phyloP scores from a whole-genome alignment of 2,888 invertebrate species.

The Hydrotaea diabolus region DNA sequence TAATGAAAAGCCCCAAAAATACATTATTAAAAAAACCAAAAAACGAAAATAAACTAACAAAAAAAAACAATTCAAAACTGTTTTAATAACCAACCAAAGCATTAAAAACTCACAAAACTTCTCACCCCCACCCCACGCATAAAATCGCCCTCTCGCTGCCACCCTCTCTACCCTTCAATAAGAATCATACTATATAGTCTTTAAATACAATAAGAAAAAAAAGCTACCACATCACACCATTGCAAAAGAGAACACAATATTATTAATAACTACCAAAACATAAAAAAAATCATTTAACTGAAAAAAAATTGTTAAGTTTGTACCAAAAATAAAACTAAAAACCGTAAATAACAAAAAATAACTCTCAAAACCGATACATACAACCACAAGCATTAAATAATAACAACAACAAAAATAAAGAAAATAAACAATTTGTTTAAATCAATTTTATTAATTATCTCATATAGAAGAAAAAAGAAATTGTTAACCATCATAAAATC shows the following conservation, averaged over 20 bases:
- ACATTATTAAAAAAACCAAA: background rate
- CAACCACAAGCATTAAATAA: background rate
- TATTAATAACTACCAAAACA: background rate
- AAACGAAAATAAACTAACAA: conserved; percentile 12
- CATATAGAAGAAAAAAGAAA: conserved; percentile 19
- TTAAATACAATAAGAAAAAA: conserved; percentile 27
- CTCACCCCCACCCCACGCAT: background rate
- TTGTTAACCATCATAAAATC: conserved; percentile 21
- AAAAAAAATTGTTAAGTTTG: conserved; percentile 64
- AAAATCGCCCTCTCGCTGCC: background rate
- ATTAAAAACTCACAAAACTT: conserved; percentile 63
- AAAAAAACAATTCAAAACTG: conserved; percentile 62
- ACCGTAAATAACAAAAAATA: conserved; percentile 41
- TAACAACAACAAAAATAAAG: conserved; percentile 4
- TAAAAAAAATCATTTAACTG: conserved; percentile 24
- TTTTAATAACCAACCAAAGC: conserved; percentile 64
- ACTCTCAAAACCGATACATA: conserved; percentile 25
- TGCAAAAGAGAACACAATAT: background rate
- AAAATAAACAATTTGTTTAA: conserved; percentile 33
- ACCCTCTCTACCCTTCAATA: background rate
- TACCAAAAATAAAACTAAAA: conserved; percentile 47
- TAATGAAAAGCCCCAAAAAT: background rate
- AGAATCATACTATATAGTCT: background rate
- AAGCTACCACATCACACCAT: conserved; percentile 10
- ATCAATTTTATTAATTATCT: conserved; percentile 33